A percentile compares a stretch with the other conserved stretches of the same genome.
phyloP scores from a whole-genome alignment of 2,888 invertebrate genomes.

The Brachyptera putata region DNA sequence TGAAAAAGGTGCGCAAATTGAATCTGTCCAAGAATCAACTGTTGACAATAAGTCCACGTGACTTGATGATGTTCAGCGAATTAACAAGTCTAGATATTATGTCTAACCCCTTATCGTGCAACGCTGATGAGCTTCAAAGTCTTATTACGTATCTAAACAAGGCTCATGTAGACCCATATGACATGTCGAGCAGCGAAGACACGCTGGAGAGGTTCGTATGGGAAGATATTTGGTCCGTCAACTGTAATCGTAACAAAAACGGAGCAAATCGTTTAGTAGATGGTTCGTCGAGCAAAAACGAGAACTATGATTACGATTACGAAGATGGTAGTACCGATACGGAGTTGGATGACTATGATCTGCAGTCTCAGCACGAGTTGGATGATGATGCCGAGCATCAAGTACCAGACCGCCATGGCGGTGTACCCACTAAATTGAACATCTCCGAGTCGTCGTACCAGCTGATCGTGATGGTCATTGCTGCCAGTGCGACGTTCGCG shows the following conservation, averaged over 20 bases:
- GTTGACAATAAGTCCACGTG: background rate
- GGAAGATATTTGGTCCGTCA: background rate
- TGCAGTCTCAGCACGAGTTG: too few species aligned
- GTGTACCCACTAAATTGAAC: background rate
- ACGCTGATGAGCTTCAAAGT: background rate
- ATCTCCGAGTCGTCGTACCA: background rate
- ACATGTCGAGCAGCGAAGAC: background rate
- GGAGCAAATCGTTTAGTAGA: too few species aligned
- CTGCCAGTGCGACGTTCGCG: background rate
- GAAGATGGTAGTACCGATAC: background rate
- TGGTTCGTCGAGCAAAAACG: too few species aligned
- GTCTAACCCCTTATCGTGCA: background rate
- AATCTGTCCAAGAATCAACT: background rate
- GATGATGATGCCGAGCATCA: too few species aligned
- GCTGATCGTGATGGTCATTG: background rate
- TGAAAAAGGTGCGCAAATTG: background rate
- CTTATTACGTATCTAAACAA: background rate
- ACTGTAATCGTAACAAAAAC: too few species aligned
- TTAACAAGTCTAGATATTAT: background rate
- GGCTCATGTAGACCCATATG: background rate
- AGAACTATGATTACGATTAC: background rate
- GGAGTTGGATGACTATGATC: background rate
- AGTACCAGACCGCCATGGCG: too few species aligned
- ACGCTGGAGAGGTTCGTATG: background rate
- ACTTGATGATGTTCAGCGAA: slow-evolving; percentile 1